A percentile compares a stretch with the other conserved stretches of the same genome.
These are phyloP conservation scores for Anagyrus pseudococci DNA, from an alignment of 2,888 invertebrate genomes.

Conservation along the genomic window DNA sequence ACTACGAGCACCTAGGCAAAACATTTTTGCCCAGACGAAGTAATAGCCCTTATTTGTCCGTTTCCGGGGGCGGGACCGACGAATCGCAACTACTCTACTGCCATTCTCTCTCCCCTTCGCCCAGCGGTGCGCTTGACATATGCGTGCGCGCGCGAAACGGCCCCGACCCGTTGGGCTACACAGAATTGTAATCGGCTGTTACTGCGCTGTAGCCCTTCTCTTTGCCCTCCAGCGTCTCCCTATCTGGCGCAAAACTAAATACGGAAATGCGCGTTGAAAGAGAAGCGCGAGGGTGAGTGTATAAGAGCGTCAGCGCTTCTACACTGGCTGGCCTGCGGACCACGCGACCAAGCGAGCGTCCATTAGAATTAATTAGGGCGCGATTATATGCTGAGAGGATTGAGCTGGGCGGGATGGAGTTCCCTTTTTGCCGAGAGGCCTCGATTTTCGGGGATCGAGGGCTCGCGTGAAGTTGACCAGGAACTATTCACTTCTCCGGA, in stretches of 20 bases:
- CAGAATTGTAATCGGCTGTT: conserved; percentile 17
- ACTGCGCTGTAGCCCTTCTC: conserved; percentile 1
- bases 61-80: conserved; percentile 4
- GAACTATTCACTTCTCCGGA: not conserved
- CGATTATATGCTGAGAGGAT: conserved; percentile 10
- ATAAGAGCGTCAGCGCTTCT: conserved; percentile 23
- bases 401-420: not conserved
- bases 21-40: too few relatives aligned
- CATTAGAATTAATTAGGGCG: conserved; percentile 31
- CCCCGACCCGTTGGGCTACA: not conserved
- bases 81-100: too few relatives aligned
- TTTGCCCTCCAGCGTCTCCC: not conserved
- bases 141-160: conserved; percentile 20
- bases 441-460: not conserved
- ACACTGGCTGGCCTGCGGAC: conserved; percentile 7
- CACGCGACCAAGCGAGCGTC: conserved; percentile 9
- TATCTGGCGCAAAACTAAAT: not conserved
- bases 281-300: conserved; percentile 27
- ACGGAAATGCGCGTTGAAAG: not conserved
- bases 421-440: not conserved
- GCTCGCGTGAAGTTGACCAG: not conserved
- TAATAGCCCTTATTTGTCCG: not conserved
- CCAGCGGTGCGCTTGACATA: conserved; percentile 41
- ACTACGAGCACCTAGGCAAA: too few relatives aligned
- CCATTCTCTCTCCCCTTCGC: conserved; percentile 1